Base-by-base conservation (phyloP, 2,113 vertebrate species). In the Gymnocephalus cernua region DNA sequence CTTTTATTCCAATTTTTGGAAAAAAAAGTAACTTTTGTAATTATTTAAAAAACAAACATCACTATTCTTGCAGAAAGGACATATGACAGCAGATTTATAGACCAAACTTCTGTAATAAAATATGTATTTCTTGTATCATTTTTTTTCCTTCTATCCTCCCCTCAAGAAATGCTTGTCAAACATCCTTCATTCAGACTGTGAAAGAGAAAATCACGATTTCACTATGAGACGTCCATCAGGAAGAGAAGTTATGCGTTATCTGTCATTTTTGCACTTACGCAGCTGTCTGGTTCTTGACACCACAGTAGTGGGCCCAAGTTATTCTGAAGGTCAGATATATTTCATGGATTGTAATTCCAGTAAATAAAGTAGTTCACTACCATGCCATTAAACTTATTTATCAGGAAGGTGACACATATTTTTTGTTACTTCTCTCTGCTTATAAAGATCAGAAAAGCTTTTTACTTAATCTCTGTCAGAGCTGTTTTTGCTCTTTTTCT, bases 1-100 rank as follows among this genome's bases (percentile, higher is more conserved):
- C 32, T 53, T 80, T 41, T 48, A 80, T 76, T 88, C 89, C 85
- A 72, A 62, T 19, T 35, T 69, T 27, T 74, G 78, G 84, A 59
- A 77, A 57, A 87, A 57, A 16, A 62, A 74, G 50, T 75, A 56
- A 29, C 29, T 48, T 64, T 50, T 57, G 7, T 62, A 66, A 44
- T 23, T 65, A 27, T 67, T 21, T 2, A 4, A 32, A 54, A 38
- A 50, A 61, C 0, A 62, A 66, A 47, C 13, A 16, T 18, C 1
- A 13, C 35, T 21, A 23, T 57, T 68, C 19, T 15, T 51, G 29
- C 54, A 38, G 51, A 41, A 27, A 29, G n/a, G 50, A 41, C 19
- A 14, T 18, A 12, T 65, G 21, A 62, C 54, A 16, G 13, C 54
- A 25, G 13, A 27, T 56, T 27, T 54, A 4, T 41, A 11, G 23